A percentile compares a stretch with the other conserved stretches of the same genome.
phyloP scores from a whole-genome alignment of 2,888 invertebrate genomes.

The Euzetes globulus region DNA sequence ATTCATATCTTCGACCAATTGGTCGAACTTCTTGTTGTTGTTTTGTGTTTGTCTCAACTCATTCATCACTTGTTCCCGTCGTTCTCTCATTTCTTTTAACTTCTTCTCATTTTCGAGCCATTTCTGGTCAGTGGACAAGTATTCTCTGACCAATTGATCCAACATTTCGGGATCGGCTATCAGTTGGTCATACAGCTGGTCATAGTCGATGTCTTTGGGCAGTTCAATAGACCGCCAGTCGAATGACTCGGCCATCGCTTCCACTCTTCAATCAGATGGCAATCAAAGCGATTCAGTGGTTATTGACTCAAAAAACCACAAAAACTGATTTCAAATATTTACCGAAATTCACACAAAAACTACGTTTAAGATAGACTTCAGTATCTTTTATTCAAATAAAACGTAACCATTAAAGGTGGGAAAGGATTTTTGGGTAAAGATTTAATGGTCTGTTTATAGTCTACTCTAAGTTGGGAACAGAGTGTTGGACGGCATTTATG shows the following conservation, averaged over 20 bases:
- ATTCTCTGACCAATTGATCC: neutral
- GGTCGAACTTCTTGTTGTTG: neutral
- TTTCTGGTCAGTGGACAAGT: neutral
- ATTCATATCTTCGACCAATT: neutral
- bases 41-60: neutral
- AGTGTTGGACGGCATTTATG: neutral
- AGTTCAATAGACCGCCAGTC: neutral
- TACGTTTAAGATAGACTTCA: too few relatives aligned
- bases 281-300: neutral
- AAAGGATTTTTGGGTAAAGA: too few relatives aligned
- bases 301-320: neutral
- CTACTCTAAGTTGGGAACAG: too few relatives aligned
- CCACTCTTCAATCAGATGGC: neutral
- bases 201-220: neutral
- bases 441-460: too few relatives aligned
- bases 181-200: neutral
- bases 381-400: too few relatives aligned
- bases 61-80: neutral
- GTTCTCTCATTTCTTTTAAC: neutral
- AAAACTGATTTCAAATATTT: neutral
- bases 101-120: neutral
- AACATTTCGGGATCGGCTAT: neutral
- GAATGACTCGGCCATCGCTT: neutral
- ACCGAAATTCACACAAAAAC: too few relatives aligned
- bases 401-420: too few relatives aligned